Evolutionary conservation across 2,888 invertebrate genomes (phyloP).

Genomic region (Blastobasis lacticolella): DNA sequence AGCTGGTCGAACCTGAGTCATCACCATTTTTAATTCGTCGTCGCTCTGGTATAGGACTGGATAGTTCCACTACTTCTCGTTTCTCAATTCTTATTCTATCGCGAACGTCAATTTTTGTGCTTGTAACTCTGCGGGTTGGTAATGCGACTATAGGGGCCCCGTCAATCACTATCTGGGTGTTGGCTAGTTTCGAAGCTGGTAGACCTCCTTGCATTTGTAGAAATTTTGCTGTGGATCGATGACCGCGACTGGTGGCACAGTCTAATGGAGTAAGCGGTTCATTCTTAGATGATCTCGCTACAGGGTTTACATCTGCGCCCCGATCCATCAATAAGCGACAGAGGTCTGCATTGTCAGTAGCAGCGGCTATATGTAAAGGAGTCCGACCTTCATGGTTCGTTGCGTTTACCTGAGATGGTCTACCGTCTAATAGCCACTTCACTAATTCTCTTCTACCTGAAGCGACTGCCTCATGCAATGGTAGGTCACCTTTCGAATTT

Average conservation of each 20-base stretch:
- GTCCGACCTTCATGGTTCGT: constrained; percentile 95
- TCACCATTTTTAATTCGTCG: constrained; percentile 34
- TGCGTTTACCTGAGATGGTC: constrained; percentile 88
- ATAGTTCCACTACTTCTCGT: constrained; percentile 63
- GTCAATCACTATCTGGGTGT: constrained; percentile 61
- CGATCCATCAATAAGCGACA: constrained; percentile 90
- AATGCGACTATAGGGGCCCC: constrained; percentile 57
- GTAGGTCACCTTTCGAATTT: constrained; percentile 95
- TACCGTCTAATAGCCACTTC: constrained; percentile 88
- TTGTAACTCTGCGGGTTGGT: constrained; percentile 63
- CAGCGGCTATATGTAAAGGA: constrained; percentile 93
- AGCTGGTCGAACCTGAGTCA: constrained; percentile 53
- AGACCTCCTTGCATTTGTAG: constrained; percentile 92
- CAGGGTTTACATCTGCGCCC: constrained; percentile 88
- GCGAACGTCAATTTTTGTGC: constrained; percentile 66
- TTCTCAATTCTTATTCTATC: constrained; percentile 69
- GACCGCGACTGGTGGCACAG: constrained; percentile 89
- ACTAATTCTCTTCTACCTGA: constrained; percentile 92
- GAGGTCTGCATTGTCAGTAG: constrained; percentile 94
- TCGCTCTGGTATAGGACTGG: constrained; percentile 52
- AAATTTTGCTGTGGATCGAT: constrained; percentile 93
- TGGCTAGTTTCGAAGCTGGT: constrained; percentile 81
- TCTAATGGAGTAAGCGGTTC: constrained; percentile 92
- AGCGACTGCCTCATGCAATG: constrained; percentile 96
- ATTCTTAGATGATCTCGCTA: constrained; percentile 88